phyloP scores from a whole-genome alignment of 2,888 invertebrate species.

The Drosophila conformis region DNA sequence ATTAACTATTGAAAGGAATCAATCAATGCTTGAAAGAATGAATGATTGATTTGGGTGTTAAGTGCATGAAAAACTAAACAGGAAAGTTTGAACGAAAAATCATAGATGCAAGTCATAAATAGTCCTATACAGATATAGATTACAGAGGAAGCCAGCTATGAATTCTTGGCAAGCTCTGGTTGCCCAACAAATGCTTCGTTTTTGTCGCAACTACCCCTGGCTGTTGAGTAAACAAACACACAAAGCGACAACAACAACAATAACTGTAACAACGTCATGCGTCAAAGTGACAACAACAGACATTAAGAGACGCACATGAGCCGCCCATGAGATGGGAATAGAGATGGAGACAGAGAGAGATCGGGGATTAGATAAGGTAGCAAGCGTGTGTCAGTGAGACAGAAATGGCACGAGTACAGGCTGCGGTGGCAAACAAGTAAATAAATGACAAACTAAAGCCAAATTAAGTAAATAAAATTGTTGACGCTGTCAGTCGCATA shows the following conservation, averaged over 20 bases:
- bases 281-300: slow-evolving; percentile 80
- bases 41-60: background rate
- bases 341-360: slow-evolving; percentile 10
- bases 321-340: slow-evolving; percentile 18
- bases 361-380: slow-evolving; percentile 18
- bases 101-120: background rate
- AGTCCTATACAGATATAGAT: background rate
- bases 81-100: background rate
- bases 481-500: slow-evolving; percentile 74
- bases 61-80: background rate
- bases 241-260: slow-evolving; percentile 36
- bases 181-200: slow-evolving; percentile 1
- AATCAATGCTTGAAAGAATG: background rate
- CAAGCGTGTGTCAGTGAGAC: slow-evolving; percentile 6
- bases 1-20: background rate
- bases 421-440: slow-evolving; percentile 71
- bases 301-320: slow-evolving; percentile 62
- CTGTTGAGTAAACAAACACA: slow-evolving; percentile 20
- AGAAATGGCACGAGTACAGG: slow-evolving; percentile 17
- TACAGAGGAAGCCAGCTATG: background rate
- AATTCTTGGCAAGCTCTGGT: background rate
- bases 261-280: slow-evolving; percentile 60
- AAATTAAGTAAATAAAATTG: slow-evolving; percentile 81
- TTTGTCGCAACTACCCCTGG: slow-evolving; percentile 29
- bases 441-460: slow-evolving; percentile 81